Evolutionary conservation across 2,113 vertebrate genomes (phyloP).

Genomic region (Phaethon lepturus): DNA sequence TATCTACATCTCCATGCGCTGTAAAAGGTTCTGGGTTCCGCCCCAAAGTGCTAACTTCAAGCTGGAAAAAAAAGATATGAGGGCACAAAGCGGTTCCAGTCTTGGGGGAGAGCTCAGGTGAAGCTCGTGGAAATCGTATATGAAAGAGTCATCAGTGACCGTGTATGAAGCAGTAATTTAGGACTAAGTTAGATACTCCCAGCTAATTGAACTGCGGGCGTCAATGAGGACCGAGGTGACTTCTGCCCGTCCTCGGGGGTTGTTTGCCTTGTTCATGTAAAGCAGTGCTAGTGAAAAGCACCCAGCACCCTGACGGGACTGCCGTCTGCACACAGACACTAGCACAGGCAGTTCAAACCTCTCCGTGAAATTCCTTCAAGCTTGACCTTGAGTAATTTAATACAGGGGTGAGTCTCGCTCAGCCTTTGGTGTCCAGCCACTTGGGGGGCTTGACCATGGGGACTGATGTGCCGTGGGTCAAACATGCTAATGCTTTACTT

Average conservation of each 20-base stretch:
- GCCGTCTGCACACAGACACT: neutral
- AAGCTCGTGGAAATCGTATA: accelerated
- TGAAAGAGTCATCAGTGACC: neutral
- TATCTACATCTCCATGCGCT: neutral
- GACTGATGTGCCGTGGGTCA: neutral
- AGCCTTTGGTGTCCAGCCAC: neutral
- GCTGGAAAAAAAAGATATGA: neutral
- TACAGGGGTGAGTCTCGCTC: neutral
- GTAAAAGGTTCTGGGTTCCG: neutral
- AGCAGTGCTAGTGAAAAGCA: neutral
- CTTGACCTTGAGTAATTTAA: neutral
- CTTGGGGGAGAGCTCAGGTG: neutral
- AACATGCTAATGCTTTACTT: neutral
- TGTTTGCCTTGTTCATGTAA: accelerated
- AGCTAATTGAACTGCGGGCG: accelerated
- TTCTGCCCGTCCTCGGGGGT: neutral
- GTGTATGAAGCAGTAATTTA: too few species aligned
- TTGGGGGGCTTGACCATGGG: neutral
- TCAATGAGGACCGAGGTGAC: neutral
- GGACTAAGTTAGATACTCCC: accelerated
- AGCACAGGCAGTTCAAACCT: neutral
- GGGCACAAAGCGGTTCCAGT: neutral
- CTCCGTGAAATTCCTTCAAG: neutral
- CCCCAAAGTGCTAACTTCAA: neutral
- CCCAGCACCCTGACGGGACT: neutral